Conservation (phyloP, 1,140 invertebrate genomes). For the Adelges cooleyi region DNA sequence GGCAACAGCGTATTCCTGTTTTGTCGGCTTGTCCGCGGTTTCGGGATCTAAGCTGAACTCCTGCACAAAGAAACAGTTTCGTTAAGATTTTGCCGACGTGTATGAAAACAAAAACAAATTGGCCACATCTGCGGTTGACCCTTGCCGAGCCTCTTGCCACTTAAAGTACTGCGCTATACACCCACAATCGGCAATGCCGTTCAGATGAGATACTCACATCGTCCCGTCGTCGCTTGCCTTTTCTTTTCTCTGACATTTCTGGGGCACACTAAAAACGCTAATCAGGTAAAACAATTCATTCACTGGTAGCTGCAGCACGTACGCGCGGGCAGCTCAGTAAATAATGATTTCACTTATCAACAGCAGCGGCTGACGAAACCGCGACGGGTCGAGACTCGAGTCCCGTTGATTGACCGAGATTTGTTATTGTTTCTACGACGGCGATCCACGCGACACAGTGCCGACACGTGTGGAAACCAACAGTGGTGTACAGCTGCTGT, state of each 20-base stretch:
- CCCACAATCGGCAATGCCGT: no score
- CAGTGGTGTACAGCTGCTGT: no score
- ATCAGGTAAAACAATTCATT: background rate
- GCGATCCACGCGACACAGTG: constrained; percentile 6
- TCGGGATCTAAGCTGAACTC: constrained; percentile 41
- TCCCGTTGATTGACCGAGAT: constrained; percentile 24
- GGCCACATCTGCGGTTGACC: no score
- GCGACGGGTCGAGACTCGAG: background rate
- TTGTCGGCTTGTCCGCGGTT: constrained; percentile 60
- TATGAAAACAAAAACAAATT: no score
- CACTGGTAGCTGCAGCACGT: background rate
- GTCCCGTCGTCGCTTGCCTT: constrained; percentile 40
- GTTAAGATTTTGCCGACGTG: no score
- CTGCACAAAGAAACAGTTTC: constrained; percentile 39
- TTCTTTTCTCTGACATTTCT: constrained; percentile 61
- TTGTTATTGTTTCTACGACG: constrained; percentile 4
- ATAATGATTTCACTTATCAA: background rate
- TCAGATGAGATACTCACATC: constrained; percentile 51
- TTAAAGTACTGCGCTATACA: no score
- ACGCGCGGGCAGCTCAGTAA: background rate
- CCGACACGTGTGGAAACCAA: background rate
- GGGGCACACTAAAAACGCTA: background rate
- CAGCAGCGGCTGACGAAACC: background rate
- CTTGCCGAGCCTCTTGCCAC: no score
- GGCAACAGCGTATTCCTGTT: constrained; percentile 84